Percentiles rank a stretch among this genome's conserved stretches.
Conservation (phyloP, 2,888 invertebrate genomes). For the Euclidia mi region DNA sequence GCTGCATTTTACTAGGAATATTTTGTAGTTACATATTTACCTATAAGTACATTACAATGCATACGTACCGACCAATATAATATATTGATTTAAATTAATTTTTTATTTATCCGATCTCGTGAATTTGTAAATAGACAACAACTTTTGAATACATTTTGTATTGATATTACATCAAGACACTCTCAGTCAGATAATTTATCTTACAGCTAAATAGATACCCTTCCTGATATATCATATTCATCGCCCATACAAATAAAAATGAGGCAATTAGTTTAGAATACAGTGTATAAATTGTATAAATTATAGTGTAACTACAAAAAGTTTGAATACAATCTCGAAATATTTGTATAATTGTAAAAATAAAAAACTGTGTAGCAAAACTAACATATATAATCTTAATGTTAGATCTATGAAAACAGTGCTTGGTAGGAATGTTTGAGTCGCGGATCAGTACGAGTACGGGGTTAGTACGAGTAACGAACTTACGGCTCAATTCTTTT, state of each 20-base stretch:
- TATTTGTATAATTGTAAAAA: constrained; percentile 33
- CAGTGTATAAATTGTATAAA: constrained; percentile 11
- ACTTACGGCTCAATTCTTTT: no score
- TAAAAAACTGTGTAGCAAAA: constrained; percentile 43
- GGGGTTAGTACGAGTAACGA: no score
- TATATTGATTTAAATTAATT: no score
- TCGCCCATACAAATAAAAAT: no score
- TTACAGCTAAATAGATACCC: neutral
- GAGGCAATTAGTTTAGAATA: neutral
- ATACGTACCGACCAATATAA: no score
- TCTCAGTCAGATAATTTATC: constrained; percentile 24
- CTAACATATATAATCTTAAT: constrained; percentile 39
- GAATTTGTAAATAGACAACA: constrained; percentile 10
- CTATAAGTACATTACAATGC: no score
- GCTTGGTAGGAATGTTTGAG: constrained; percentile 51
- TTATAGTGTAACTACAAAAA: constrained; percentile 36
- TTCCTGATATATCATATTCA: no score
- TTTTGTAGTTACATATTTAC: no score
- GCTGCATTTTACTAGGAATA: no score
- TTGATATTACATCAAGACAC: constrained; percentile 30
- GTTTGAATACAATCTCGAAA: constrained; percentile 41
- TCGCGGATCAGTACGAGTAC: no score
- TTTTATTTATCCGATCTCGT: no score
- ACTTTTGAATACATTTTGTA: constrained; percentile 1
- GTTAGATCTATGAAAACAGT: constrained; percentile 37